Percentiles rank a stretch among this genome's conserved stretches.
phyloP scores from a whole-genome alignment of 2,888 invertebrate genomes.

The Ctena decussata region DNA sequence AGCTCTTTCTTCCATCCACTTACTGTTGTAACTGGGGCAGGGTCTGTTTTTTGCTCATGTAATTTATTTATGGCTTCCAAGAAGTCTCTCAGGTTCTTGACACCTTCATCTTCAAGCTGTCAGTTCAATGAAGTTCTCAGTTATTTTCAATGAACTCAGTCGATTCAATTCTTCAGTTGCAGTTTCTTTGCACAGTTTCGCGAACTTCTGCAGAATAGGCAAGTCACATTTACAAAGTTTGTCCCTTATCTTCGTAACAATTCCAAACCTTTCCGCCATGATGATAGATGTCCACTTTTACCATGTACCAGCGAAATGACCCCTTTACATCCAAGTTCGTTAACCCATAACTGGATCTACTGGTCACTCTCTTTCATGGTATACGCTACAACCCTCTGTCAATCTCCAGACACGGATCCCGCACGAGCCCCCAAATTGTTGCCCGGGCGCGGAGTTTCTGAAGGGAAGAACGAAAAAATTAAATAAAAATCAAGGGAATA shows the following conservation, averaged over 20 bases:
- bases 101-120: not conserved
- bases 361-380: not conserved
- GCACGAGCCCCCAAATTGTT: slow-evolving; percentile 22
- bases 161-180: not conserved
- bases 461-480: not conserved
- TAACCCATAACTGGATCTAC: not conserved
- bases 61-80: not conserved
- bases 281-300: not conserved
- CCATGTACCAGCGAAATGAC: not conserved
- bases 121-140: not conserved
- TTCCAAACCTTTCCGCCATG: not conserved
- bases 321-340: not conserved
- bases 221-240: not conserved
- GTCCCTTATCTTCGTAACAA: not conserved
- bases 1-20: slow-evolving; percentile 22
- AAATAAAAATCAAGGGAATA: not conserved
- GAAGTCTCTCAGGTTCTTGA: not conserved
- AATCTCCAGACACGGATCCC: not conserved
- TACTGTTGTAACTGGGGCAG: not conserved
- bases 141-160: not conserved
- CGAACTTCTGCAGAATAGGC: not conserved
- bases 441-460: not conserved
- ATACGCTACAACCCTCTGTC: not conserved
- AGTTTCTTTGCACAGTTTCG: not conserved
- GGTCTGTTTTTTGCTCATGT: not conserved